A percentile compares a stretch with the other conserved stretches of the same genome.
phyloP scores from a whole-genome alignment of 2,888 invertebrate genomes.

The Andrena chrysosceles region DNA sequence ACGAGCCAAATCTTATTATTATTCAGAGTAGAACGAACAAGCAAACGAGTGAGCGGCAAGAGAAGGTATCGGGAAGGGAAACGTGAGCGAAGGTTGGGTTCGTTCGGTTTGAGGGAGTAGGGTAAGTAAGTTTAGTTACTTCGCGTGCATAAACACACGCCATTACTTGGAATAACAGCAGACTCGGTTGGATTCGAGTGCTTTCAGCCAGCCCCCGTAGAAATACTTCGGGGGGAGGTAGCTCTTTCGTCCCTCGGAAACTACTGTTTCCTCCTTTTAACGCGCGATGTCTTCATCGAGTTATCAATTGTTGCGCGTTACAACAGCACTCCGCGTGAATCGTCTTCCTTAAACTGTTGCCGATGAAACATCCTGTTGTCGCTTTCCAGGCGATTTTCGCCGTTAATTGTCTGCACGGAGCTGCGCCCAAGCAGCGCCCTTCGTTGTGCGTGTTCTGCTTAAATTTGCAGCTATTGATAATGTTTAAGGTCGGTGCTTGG shows the following conservation, averaged over 20 bases:
- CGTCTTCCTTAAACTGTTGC: not conserved
- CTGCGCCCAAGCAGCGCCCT: not conserved
- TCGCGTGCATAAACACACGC: conserved; percentile 79
- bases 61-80: conserved; percentile 49
- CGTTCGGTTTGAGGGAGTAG: conserved; percentile 73
- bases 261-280: conserved; percentile 16
- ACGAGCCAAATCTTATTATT: conserved; percentile 82
- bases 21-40: conserved; percentile 73
- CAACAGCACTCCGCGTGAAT: not conserved
- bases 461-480: not conserved
- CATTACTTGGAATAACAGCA: conserved; percentile 77
- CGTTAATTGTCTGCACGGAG: not conserved
- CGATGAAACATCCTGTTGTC: no score
- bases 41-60: conserved; percentile 49
- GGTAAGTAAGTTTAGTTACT: conserved; percentile 79
- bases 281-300: conserved; percentile 18
- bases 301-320: conserved; percentile 27
- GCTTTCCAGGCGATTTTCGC: not conserved
- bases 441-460: not conserved
- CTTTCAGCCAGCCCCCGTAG: conserved; percentile 48
- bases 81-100: conserved; percentile 62
- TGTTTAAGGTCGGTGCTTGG: not conserved
- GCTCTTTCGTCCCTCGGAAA: conserved; percentile 28
- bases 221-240: conserved; percentile 48
- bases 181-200: conserved; percentile 60